Base-by-base conservation (phyloP, 2,113 vertebrate genomes). In the Myiagra hebetior region DNA sequence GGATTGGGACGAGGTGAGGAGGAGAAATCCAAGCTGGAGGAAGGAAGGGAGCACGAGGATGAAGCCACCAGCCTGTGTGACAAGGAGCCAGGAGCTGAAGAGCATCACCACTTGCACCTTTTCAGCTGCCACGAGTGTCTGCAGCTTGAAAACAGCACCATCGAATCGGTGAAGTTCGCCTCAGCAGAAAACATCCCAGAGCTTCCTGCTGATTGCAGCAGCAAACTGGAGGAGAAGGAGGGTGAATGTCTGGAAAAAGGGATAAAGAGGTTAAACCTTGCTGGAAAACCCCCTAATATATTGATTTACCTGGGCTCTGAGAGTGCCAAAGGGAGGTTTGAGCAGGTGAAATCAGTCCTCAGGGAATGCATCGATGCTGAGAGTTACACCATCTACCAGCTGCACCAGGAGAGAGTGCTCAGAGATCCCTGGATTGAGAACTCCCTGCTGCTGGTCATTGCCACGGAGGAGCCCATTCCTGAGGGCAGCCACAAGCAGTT, bases 141-240 rank as follows among this genome's bases (percentile, higher is more conserved):
- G 95, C 98, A 99, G 84, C 97, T 99, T 15, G 99, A 99, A 91
- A 99, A 93, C 96, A 99, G 98, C 96, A 99, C 99, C 94, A 99
- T 99, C 3, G 98, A 99, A 8, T 99, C 99, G 0, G 98, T 99
- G 44, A 98, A 94, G 87, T 99, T 97, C 39, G 98, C 99, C 7
- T 99, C 99, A 0, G 98, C 96, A 1, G 99, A 99, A 86, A 98
- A 99, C 97, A 98, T 99, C 72, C 98, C 99, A 0, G 98, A 99
- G 52, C 98, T 99, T 18, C 98, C 99, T 2, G 96, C 98, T 1
- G 98, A 98, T 16, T 89, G 80, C 28, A 85, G 37, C n/a, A 85
- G 87, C 30, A 91, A 49, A 4, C 31, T 41, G 6, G 96, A 98
- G 39, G 97, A 91, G 9, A 31, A 56, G 12, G 73, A 60, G 10